phyloP scores from a whole-genome alignment of 1,140 invertebrate species.

The Euborellia annulipes region DNA sequence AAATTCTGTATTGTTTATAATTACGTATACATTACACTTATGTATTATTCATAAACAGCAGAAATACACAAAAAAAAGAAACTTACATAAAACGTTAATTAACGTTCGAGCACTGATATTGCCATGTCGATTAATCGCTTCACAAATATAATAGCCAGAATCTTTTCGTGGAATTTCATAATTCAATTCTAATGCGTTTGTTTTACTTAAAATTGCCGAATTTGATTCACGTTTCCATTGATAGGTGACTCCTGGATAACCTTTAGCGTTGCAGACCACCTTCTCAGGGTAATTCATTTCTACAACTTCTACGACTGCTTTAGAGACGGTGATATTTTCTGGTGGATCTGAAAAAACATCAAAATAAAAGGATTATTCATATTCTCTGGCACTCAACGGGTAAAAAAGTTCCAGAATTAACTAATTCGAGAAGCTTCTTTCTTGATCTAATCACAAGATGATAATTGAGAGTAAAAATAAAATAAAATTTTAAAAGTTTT shows the following conservation, averaged over 20 bases:
- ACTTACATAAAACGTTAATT: conserved; percentile 70
- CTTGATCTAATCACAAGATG: no score
- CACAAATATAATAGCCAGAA: conserved; percentile 56
- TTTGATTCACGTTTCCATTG: conserved; percentile 43
- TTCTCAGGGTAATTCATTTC: conserved; percentile 59
- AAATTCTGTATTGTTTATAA: no score
- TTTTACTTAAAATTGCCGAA: conserved; percentile 28
- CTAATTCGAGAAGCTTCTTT: no score
- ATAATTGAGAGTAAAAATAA: no score
- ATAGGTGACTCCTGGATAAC: conserved; percentile 51
- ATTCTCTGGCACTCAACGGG: no score
- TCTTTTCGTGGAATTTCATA: conserved; percentile 39
- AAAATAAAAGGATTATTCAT: no score
- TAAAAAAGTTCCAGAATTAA: no score
- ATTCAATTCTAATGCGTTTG: conserved; percentile 37
- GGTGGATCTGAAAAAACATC: conserved; percentile 87
- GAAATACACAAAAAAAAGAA: no score
- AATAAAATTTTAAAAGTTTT: no score
- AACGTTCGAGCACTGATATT: conserved; percentile 40
- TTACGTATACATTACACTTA: no score
- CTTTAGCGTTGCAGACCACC: conserved; percentile 58
- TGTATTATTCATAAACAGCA: no score
- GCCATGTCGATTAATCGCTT: conserved; percentile 61
- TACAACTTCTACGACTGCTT: conserved; percentile 50
- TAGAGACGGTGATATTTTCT: conserved; percentile 62